phyloP scores from a whole-genome alignment of 2,113 vertebrate species.

The Rhinopomastus cyanomelas region DNA sequence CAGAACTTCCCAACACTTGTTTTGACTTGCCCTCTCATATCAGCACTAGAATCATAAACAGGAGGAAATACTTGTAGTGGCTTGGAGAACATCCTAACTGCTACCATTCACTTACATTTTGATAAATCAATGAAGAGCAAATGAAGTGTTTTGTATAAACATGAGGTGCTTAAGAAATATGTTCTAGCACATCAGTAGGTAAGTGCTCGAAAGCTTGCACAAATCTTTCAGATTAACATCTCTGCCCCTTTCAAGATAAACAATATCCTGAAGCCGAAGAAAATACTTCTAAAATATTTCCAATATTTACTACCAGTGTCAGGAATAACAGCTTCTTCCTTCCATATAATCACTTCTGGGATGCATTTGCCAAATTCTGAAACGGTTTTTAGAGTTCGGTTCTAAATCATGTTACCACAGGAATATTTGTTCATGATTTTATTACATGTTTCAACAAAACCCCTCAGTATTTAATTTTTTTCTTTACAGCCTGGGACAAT shows the following conservation, averaged over 20 bases:
- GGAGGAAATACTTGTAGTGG: neutral
- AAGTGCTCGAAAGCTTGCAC: neutral
- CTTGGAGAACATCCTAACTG: neutral
- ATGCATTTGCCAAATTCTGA: conserved; percentile 19
- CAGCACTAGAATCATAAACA: neutral
- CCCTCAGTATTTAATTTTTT: conserved; percentile 7
- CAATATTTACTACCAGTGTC: conserved; percentile 22
- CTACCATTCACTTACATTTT: neutral
- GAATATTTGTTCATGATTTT: conserved; percentile 41
- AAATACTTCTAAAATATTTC: neutral
- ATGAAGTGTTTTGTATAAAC: neutral
- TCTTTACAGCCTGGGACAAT: neutral
- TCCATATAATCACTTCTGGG: neutral
- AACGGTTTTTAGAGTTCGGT: neutral
- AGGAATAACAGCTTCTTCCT: neutral
- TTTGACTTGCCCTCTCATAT: neutral
- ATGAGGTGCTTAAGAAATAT: neutral
- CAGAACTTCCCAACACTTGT: neutral
- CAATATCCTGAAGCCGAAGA: neutral
- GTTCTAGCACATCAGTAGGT: neutral
- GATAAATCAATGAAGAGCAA: neutral
- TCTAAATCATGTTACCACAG: conserved; percentile 47
- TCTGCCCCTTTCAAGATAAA: conserved; percentile 26
- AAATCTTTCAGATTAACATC: neutral
- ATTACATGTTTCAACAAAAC: conserved; percentile 18